Evolutionary conservation across 2,113 vertebrate genomes (phyloP), one percentile per base, ranked within the genome.

Genomic region (Protomyctophum bolini): DNA sequence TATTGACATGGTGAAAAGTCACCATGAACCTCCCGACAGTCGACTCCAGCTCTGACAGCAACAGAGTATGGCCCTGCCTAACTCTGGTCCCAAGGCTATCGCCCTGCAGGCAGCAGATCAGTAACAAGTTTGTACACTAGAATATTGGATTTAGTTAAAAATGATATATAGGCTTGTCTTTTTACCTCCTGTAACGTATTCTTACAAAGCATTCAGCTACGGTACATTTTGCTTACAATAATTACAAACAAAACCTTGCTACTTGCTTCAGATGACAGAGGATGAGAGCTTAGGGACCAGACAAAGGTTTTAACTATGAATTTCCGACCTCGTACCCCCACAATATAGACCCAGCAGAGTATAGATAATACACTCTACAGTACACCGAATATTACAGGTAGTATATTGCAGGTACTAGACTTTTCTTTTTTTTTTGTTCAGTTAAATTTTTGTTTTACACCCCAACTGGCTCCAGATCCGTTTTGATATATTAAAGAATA

Each of bases 211-310:
- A 33, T 33, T 33, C 33, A 33, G 33, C 33, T 33, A 2, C 33
- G 4, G 33, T 33, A 33, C 33, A 33, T 33, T 33, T 33, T n/a
- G 33, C 33, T 33, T 33, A 33, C n/a, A n/a, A n/a, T n/a, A n/a
- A n/a, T n/a, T n/a, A n/a, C 21, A 21, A 21, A 21, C 1, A 21
- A 21, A 1, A 0, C 0, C 49, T 41, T 51, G 15, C 61, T 15
- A 52, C 15, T 2, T n/a, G 14, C 10, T 68, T 68, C 0, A 10
- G 63, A 74, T 73, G 7, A 21, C 4, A 71, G n/a, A 82, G 74
- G 79, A 86, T 73, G 81, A 81, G 72, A 78, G 83, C 77, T 81
- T 58, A 66, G 75, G 73, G 77, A 74, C 56, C 10, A 46, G 57
- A 54, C 12, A 65, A 21, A 41, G 33, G 33, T 41, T 62, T 10